Evolutionary conservation across 2,797 vertebrate genomes (phyloP).

Genomic region (Siniperca obscura): DNA sequence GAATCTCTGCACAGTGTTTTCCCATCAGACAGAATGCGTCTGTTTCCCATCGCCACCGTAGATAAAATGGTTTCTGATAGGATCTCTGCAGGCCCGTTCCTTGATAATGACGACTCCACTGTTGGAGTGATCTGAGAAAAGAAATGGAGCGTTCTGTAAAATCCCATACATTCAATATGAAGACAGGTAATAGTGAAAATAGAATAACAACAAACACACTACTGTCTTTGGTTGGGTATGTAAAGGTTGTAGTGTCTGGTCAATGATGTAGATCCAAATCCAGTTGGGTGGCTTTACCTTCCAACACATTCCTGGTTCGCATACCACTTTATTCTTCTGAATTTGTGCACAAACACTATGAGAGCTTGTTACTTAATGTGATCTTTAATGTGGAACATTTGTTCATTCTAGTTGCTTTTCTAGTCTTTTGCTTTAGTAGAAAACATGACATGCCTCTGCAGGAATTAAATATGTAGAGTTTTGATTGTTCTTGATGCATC

Average conservation of each 20-base stretch:
- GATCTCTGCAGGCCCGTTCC: conserved; percentile 31
- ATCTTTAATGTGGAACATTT: background rate
- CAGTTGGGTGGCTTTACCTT: background rate
- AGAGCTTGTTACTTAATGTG: background rate
- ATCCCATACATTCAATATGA: background rate
- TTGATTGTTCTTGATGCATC: background rate
- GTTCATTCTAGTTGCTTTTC: background rate
- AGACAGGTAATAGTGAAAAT: background rate
- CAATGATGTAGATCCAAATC: background rate
- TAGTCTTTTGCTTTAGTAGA: background rate
- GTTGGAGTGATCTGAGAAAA: conserved; percentile 29
- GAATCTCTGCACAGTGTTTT: conserved; percentile 39
- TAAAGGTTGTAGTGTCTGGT: background rate
- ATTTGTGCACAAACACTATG: background rate
- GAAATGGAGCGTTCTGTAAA: background rate
- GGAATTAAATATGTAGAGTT: background rate
- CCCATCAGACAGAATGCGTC: conserved; percentile 43
- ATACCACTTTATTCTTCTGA: background rate
- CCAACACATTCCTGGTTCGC: too few relatives aligned
- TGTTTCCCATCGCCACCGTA: conserved; percentile 31
- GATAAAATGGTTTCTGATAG: conserved; percentile 42
- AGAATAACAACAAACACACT: background rate
- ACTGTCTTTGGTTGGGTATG: background rate
- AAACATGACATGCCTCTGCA: background rate
- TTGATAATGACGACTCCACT: conserved; percentile 21